Evolutionary conservation across 2,113 vertebrate genomes (phyloP), one percentile per base, ranked within the genome.

Genomic region (pig (Sus scrofa)): DNA sequence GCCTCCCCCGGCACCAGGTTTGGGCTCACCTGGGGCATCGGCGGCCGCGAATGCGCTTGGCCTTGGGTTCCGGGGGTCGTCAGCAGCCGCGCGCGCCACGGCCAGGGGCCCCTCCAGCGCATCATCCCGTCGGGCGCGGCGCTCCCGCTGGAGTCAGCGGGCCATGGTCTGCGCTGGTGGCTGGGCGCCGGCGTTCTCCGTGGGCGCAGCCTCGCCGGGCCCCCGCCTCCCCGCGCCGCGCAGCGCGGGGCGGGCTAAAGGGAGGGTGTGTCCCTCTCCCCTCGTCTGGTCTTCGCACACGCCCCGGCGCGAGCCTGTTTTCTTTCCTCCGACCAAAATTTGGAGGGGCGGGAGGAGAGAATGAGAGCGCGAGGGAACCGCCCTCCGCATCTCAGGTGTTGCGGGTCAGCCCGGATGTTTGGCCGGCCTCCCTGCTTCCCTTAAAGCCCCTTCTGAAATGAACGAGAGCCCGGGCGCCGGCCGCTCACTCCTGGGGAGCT

Each of bases 241-340:
- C 87, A 0, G 39, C 62, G 13, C 19, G 20, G 94, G 95, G 68
- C 39, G 92, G 97, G 52, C 88, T 52, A 32, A 62, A 37, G 56
- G 24, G 77, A 92, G 96, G 97, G 96, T 77, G 97, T 78, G 92
- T 63, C 95, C 34, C 52, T 1, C 63, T 65, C 52, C 63, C 85
- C 56, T 24, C 54, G 26, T 1, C 60, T 13, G 4, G 12, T 18
- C 39, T 44, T 3, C 2, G 32, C 20, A 1, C 88, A 19, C 86
- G 1, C 19, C 52, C 16, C 0, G 12, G 68, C 87, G 62, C 60
- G 1, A 7, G 18, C 5, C 73, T 6, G 58, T 65, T 83, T 95
- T 89, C 79, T 70, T 22, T 60, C 68, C 86, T 84, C 96, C 94
- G 75, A 96, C 83, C 5, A 13, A 96, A 96, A 95, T 58, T 26